These are phyloP conservation scores for Synchiropus splendidus DNA, from an alignment of 2,113 vertebrate species.

Conservation along the genomic window DNA sequence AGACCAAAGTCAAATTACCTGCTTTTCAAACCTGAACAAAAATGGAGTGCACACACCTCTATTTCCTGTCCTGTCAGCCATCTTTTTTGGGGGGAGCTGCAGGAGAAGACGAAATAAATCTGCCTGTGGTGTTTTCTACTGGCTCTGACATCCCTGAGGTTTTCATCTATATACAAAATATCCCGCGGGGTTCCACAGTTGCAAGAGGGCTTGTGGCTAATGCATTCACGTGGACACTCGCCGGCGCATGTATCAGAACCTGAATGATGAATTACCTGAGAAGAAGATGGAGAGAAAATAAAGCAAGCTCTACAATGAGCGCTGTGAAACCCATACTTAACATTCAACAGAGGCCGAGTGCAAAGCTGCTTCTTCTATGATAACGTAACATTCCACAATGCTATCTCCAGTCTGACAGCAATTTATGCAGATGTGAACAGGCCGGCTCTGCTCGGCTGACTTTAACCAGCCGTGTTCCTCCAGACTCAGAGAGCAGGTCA, in stretches of 20 bases:
- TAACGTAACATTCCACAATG: slow-evolving; percentile 43
- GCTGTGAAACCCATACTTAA: slow-evolving; percentile 42
- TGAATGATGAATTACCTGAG: slow-evolving; percentile 46
- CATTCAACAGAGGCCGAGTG: slow-evolving; percentile 37
- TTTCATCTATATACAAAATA: slow-evolving; percentile 15
- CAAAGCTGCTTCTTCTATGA: slow-evolving; percentile 48
- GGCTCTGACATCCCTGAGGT: background rate
- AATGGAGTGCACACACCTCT: slow-evolving; percentile 10
- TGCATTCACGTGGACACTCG: slow-evolving; percentile 16
- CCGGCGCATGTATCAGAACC: slow-evolving; percentile 21
- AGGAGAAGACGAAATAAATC: slow-evolving; percentile 5
- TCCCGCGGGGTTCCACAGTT: slow-evolving; percentile 6
- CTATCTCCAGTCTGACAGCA: slow-evolving; percentile 53
- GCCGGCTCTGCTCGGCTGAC: slow-evolving; percentile 38
- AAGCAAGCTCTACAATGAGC: slow-evolving; percentile 28
- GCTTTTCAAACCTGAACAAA: slow-evolving; percentile 31
- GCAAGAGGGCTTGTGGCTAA: slow-evolving; percentile 15
- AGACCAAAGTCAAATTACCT: slow-evolving; percentile 54
- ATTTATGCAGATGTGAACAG: slow-evolving; percentile 56
- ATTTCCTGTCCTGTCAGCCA: slow-evolving; percentile 24
- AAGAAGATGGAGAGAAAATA: slow-evolving; percentile 9
- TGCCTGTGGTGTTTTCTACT: slow-evolving; percentile 5
- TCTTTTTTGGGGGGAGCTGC: background rate
- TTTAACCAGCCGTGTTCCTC: slow-evolving; percentile 14
- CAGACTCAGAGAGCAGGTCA: slow-evolving; percentile 59